A percentile compares a stretch with the other conserved stretches of the same genome.
Conservation (phyloP, 1,140 invertebrate genomes). For the Drosophila tani region DNA sequence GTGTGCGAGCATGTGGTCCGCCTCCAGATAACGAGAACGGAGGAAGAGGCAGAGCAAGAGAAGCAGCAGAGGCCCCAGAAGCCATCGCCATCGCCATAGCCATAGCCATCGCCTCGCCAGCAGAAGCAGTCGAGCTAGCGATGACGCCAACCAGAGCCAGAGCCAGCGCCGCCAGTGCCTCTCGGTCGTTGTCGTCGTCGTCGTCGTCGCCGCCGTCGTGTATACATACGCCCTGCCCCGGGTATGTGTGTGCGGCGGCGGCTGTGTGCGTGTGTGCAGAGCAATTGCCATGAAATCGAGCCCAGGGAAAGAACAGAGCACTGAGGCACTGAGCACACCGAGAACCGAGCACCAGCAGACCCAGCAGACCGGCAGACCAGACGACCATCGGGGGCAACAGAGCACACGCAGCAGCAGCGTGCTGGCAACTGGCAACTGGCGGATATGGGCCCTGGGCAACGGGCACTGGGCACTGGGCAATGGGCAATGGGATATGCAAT, state of each 20-base stretch:
- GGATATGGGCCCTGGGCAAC: conserved; percentile 26
- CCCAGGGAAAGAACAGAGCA: conserved; percentile 76
- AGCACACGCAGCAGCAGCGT: conserved; percentile 68
- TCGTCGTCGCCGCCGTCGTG: conserved; percentile 5
- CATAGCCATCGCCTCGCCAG: conserved; percentile 52
- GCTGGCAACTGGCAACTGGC: conserved; percentile 42
- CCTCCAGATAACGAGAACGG: conserved; percentile 75
- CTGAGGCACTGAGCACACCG: conserved; percentile 37
- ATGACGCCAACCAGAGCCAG: conserved; percentile 73
- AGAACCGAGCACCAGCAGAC: conserved; percentile 46
- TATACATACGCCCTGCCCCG: conserved; percentile 10
- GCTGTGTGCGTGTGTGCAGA: conserved; percentile 38
- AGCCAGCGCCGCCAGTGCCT: conserved; percentile 34
- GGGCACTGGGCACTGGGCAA: conserved; percentile 10
- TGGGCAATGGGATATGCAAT: conserved; percentile 7
- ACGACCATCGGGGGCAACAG: conserved; percentile 35
- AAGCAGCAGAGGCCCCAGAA: conserved; percentile 38
- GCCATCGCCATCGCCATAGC: conserved; percentile 60
- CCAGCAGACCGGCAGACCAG: conserved; percentile 34
- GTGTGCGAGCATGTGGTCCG: conserved; percentile 71
- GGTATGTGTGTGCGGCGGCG: conserved; percentile 1
- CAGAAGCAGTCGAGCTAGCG: conserved; percentile 64
- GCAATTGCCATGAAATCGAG: conserved; percentile 78
- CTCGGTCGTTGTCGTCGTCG: conserved; percentile 39
- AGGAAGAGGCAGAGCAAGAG: conserved; percentile 64